These are phyloP conservation scores for Epinephelus awoara DNA, from an alignment of 2,797 vertebrate species.

Conservation along the genomic window DNA sequence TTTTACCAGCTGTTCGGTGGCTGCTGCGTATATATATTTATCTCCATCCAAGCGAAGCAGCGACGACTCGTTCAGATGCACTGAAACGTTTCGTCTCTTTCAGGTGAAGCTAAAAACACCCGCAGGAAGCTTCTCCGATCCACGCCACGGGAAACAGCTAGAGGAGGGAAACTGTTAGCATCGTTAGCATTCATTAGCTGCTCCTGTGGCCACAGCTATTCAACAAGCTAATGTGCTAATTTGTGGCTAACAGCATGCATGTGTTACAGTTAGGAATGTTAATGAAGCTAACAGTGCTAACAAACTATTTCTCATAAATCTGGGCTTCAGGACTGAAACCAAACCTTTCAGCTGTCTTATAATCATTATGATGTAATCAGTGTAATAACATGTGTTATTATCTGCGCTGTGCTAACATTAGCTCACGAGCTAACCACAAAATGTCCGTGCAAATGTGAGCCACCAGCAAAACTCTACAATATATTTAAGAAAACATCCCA, in stretches of 20 bases:
- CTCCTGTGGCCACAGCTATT: neutral
- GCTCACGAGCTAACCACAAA: too few species aligned
- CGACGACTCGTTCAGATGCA: too few species aligned
- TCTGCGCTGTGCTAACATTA: too few species aligned
- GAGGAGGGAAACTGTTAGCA: neutral
- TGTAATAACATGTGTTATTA: neutral
- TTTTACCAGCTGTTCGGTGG: slow-evolving; percentile 33
- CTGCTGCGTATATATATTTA: slow-evolving; percentile 32
- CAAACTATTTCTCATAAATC: neutral
- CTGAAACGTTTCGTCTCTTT: too few species aligned
- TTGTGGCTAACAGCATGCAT: neutral
- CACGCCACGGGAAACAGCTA: slow-evolving; percentile 27
- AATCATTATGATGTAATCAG: neutral
- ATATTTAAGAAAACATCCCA: neutral
- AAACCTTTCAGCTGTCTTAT: neutral
- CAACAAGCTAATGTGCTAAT: neutral
- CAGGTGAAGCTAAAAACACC: neutral
- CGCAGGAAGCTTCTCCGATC: slow-evolving; percentile 3
- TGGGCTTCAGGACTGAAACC: neutral
- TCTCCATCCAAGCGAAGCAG: slow-evolving; percentile 23
- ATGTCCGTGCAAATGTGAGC: too few species aligned
- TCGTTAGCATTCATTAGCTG: slow-evolving; percentile 1
- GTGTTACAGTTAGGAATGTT: neutral
- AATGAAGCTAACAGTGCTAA: neutral
- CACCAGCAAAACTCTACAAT: neutral